A percentile compares a stretch with the other conserved stretches of the same genome.
phyloP scores from a whole-genome alignment of 2,113 vertebrate species.

The Delphinapterus leucas region DNA sequence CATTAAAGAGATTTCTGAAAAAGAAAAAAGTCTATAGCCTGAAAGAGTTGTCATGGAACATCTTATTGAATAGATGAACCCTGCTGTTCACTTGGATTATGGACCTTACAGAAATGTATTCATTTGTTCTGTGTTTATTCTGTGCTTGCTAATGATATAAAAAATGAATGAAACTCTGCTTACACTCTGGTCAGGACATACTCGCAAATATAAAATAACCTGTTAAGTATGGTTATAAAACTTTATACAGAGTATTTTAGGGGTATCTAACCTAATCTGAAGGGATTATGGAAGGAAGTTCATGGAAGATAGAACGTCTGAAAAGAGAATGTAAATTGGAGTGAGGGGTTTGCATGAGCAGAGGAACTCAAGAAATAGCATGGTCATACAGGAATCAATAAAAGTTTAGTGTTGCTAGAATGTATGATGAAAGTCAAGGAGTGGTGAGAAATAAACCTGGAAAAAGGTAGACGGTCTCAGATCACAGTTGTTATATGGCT shows the following conservation, averaged over 20 bases:
- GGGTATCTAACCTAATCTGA: background rate
- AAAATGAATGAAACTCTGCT: background rate
- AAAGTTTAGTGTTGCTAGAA: background rate
- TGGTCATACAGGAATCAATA: background rate
- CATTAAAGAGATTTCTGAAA: slow-evolving; percentile 7
- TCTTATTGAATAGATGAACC: background rate
- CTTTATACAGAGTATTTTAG: background rate
- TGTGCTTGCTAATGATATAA: background rate
- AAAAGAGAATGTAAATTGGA: background rate
- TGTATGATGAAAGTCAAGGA: background rate
- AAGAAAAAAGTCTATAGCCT: background rate
- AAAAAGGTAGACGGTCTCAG: background rate
- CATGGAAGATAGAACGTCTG: background rate
- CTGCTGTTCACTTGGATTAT: background rate
- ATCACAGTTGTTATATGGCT: background rate
- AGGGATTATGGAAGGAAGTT: background rate
- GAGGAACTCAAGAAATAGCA: background rate
- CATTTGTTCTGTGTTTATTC: background rate
- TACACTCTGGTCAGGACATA: background rate
- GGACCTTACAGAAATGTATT: slow-evolving; percentile 8
- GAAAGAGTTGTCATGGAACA: background rate
- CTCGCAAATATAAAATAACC: background rate
- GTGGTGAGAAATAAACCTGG: background rate
- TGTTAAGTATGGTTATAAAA: background rate
- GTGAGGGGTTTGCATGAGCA: background rate